Conservation (phyloP, 2,888 invertebrate genomes). For the Thymelicus lineola region DNA sequence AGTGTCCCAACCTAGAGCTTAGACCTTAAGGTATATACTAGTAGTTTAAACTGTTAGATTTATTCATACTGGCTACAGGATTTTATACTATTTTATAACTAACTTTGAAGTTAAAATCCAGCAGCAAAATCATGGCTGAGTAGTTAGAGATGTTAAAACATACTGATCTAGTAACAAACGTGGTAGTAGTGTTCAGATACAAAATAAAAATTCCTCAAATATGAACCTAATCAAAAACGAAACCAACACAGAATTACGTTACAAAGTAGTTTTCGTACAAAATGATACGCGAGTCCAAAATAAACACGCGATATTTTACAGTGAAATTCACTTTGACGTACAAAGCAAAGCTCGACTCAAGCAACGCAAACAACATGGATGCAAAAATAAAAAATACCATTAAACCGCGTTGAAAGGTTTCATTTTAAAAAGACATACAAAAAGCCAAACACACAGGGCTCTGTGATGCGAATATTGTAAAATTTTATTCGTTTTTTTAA, state of each 20-base stretch:
- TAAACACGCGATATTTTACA: slow-evolving; percentile 19
- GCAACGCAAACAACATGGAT: slow-evolving; percentile 22
- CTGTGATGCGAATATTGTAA: slow-evolving; percentile 19
- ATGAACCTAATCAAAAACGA: slow-evolving; percentile 3
- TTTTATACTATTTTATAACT: no score
- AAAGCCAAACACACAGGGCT: slow-evolving; percentile 5
- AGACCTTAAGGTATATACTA: no score
- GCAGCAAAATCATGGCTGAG: no score
- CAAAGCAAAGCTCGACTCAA: slow-evolving; percentile 26
- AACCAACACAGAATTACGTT: slow-evolving; percentile 4
- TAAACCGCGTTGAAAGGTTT: slow-evolving; percentile 25
- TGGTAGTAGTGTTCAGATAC: no score
- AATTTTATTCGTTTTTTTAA: slow-evolving; percentile 4
- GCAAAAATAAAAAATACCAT: slow-evolving; percentile 29
- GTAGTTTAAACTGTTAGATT: no score
- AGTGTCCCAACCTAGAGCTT: no score
- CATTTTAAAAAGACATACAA: slow-evolving; percentile 14
- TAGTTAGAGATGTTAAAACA: no score
- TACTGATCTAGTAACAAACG: no score
- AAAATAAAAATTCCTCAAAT: not conserved
- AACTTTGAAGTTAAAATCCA: no score
- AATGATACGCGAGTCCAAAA: slow-evolving; percentile 6
- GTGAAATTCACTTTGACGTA: slow-evolving; percentile 29
- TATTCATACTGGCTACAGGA: no score
- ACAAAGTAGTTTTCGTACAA: slow-evolving; percentile 9